phyloP scores from a whole-genome alignment of 2,113 vertebrate species.

The Carassius carassius region DNA sequence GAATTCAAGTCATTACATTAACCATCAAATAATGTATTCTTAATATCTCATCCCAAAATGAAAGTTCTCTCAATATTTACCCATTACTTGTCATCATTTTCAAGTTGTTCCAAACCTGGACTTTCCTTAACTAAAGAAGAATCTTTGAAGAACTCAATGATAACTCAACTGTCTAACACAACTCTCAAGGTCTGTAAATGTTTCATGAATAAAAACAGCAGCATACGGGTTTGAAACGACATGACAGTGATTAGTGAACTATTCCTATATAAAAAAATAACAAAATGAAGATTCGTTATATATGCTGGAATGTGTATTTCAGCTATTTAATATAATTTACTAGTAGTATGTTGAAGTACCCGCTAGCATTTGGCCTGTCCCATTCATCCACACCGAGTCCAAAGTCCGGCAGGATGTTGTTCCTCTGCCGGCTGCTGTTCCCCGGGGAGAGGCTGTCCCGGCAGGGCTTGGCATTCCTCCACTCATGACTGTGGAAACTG shows the following conservation, averaged over 20 bases:
- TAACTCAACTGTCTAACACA: no score
- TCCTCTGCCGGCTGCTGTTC: slow-evolving; percentile 75
- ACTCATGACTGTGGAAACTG: slow-evolving; percentile 88
- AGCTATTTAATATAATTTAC: background rate
- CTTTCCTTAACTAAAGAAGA: background rate
- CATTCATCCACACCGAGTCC: slow-evolving; percentile 90
- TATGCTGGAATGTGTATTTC: background rate
- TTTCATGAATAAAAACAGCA: background rate
- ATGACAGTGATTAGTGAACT: no score
- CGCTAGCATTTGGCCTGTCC: slow-evolving; percentile 84
- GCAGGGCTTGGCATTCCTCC: slow-evolving; percentile 85
- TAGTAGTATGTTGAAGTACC: slow-evolving; percentile 72
- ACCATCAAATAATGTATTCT: no score
- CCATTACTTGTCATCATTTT: background rate
- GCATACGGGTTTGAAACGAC: background rate
- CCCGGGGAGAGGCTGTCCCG: slow-evolving; percentile 82
- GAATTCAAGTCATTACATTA: background rate
- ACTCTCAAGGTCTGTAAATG: background rate
- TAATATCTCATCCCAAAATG: no score
- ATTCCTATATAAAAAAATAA: background rate
- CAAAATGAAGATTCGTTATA: background rate
- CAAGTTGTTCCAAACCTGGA: background rate
- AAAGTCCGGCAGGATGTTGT: slow-evolving; percentile 84
- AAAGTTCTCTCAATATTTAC: background rate
- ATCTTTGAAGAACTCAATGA: background rate